These are phyloP conservation scores for Rhabditoides inermis DNA, from an alignment of 2,888 invertebrate genomes.

Conservation along the genomic window DNA sequence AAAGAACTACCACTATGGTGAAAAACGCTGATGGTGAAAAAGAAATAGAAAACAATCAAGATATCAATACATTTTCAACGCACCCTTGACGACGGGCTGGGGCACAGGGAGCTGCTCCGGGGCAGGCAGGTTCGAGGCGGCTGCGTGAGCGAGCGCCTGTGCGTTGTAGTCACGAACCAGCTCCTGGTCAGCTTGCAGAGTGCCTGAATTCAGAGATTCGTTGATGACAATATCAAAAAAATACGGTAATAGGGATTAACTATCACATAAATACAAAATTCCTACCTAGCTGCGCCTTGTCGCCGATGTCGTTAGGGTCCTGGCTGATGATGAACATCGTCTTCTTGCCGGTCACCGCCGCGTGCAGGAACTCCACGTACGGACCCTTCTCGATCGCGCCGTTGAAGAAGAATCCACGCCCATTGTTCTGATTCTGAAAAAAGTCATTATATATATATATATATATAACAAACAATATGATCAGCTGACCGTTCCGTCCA, in stretches of 20 bases:
- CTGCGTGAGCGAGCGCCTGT: constrained; percentile 9
- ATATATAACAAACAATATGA: background rate
- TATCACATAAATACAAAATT: background rate
- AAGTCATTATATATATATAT: background rate
- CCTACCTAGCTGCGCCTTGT: constrained; percentile 16
- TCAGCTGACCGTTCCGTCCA: constrained; percentile 23
- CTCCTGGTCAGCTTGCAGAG: constrained; percentile 22
- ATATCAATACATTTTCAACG: too few relatives aligned
- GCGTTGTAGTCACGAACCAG: constrained; percentile 31
- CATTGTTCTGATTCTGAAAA: constrained; percentile 19
- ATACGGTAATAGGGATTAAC: background rate
- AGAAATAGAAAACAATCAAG: too few relatives aligned
- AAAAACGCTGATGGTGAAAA: too few relatives aligned
- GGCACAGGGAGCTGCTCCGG: constrained; percentile 21
- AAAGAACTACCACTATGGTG: too few relatives aligned
- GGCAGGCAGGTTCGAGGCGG: constrained; percentile 15
- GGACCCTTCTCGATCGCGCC: constrained; percentile 21
- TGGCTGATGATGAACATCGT: constrained; percentile 23
- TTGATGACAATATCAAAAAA: background rate
- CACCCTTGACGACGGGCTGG: too few relatives aligned
- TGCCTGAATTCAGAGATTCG: constrained; percentile 2
- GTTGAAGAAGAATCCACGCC: constrained; percentile 20
- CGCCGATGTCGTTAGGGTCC: constrained; percentile 19
- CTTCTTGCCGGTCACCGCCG: constrained; percentile 25
- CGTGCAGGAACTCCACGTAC: constrained; percentile 25